phyloP scores from a whole-genome alignment of 2,888 invertebrate genomes.

The Tetragonula carbonaria region DNA sequence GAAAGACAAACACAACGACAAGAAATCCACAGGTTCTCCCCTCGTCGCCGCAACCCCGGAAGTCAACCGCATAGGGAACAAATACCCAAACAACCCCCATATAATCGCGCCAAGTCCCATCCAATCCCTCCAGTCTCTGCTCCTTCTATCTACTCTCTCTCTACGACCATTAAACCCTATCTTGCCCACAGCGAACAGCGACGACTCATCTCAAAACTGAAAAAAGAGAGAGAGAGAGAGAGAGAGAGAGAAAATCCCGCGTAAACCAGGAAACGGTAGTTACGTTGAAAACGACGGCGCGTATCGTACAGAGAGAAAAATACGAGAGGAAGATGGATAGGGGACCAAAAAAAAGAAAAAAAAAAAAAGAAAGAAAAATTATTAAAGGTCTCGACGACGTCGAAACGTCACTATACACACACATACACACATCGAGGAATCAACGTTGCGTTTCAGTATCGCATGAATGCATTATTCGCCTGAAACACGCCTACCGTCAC shows the following conservation, averaged over 20 bases:
- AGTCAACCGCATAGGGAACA: neutral
- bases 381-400: constrained; percentile 41
- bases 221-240: neutral
- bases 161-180: neutral
- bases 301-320: neutral
- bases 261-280: constrained; percentile 23
- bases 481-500: constrained; percentile 17
- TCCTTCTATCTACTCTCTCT: neutral
- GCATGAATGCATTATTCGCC: constrained; percentile 52
- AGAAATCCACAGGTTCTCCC: neutral
- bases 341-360: neutral
- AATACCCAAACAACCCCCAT: neutral
- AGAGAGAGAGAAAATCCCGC: neutral
- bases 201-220: neutral
- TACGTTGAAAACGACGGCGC: constrained; percentile 12
- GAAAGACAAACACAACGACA: neutral
- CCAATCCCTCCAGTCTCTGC: neutral
- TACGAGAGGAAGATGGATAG: neutral
- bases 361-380: constrained; percentile 7
- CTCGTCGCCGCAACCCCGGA: neutral
- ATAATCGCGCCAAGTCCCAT: neutral
- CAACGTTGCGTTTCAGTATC: constrained; percentile 31
- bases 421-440: neutral
- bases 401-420: neutral
- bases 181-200: no score